Base-by-base conservation (phyloP, 2,888 invertebrate species). In the Chirona hameri region DNA sequence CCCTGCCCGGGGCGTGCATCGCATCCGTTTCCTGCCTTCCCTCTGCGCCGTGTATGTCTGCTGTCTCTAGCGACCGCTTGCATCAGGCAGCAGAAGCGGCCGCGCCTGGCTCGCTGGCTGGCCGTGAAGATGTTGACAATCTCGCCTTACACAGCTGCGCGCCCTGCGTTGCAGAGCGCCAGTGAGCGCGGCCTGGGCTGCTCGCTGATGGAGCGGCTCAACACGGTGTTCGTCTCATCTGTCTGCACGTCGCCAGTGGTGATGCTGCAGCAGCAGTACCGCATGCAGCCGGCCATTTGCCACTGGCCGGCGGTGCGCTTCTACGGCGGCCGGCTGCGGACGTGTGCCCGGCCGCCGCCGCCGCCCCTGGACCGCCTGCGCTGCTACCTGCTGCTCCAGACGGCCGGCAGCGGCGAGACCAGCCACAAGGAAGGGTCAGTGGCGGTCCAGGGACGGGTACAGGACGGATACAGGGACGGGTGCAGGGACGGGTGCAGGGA, bases 231-330 rank as follows among this genome's bases (percentile, higher is more conserved):
- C 79, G 46, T 29, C 57, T 48, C 46, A 29, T 81, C 24, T 7
- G 39, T 79, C 5, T 3, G 18, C 21, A 81, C 60, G 79, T 88
- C 83, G 86, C 86, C 72, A 85, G 87, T 86, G 86, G 87, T 83
- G 88, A 27, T 24, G 39, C 87, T 85, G 84, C 87, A 57, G 86
- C 87, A 86, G 29, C 97, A 97, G 88, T 96, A 96, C 88, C 91
- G 97, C 84, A 97, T 97, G 97, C 93, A 94, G 85, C 90, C 91
- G 0, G 92, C 92, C 82, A 96, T 97, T 85, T 92, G 93, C 3
- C 88, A 89, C 83, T 97, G 94, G 90, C 96, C 97, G 0, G 95
- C 93, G 88, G 88, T 89, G 65, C 91, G 90, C 80, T 93, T 94
- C 88, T 95, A 95, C 87, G 89, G 88, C 79, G 90, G 90, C 14